A percentile compares a stretch with the other conserved stretches of the same genome.
phyloP scores from a whole-genome alignment of 2,797 vertebrate species.

The Sphenopsis melanotis region DNA sequence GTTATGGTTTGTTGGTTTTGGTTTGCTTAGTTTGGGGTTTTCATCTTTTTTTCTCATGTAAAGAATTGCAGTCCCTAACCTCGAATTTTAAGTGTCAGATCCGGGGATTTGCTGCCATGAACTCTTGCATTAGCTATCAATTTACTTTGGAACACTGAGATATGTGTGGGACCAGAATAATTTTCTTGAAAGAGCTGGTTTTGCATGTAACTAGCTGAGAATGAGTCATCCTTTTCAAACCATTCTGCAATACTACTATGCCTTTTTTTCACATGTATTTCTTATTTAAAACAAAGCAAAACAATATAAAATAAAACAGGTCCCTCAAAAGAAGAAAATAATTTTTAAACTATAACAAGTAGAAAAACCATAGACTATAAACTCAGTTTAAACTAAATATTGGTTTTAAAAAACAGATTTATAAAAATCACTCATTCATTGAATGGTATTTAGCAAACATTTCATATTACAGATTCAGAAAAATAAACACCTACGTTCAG shows the following conservation, averaged over 20 bases:
- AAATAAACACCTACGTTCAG: not conserved
- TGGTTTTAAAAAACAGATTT: not conserved
- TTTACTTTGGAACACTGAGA: not conserved
- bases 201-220: not conserved
- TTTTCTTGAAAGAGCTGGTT: not conserved
- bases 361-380: not conserved
- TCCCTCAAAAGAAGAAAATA: not conserved
- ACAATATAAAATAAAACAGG: not conserved
- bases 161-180: fast-evolving
- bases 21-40: not conserved
- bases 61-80: not conserved
- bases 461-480: not conserved
- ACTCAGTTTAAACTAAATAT: not conserved
- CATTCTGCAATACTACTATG: not conserved
- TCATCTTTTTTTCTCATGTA: not conserved
- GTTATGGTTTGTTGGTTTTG: not conserved
- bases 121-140: not conserved
- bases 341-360: not conserved
- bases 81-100: not conserved
- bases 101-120: not conserved
- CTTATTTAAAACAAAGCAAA: not conserved
- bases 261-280: not conserved
- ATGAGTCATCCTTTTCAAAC: not conserved
- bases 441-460: not conserved
- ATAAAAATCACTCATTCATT: not conserved